A percentile compares a stretch with the other conserved stretches of the same genome.
These are phyloP conservation scores for Apostichopus parvimensis DNA, from an alignment of 35 echinoderm and acorn worm genomes.

Conservation along the genomic window DNA sequence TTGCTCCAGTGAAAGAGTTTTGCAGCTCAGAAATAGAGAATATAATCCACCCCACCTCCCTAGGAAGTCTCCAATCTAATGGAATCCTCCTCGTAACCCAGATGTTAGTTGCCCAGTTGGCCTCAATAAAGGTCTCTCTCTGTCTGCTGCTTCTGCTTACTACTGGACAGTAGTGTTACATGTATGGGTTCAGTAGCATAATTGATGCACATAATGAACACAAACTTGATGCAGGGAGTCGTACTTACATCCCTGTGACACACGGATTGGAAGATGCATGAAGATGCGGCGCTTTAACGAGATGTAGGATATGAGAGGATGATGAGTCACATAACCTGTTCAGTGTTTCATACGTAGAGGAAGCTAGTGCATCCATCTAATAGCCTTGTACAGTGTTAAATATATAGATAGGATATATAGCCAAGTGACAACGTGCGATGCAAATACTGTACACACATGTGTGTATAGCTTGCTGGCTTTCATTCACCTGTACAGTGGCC, in stretches of 20 bases:
- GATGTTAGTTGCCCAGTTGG: background rate
- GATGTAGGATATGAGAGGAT: slow-evolving; percentile 18
- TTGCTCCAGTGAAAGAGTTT: background rate
- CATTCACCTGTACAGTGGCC: background rate
- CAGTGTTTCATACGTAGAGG: background rate
- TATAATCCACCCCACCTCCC: background rate
- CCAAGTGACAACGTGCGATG: background rate
- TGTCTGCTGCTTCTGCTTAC: too few species aligned
- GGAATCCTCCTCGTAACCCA: background rate
- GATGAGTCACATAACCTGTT: slow-evolving; percentile 17
- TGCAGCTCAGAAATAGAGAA: background rate
- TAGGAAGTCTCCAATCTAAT: background rate
- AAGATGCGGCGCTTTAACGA: slow-evolving; percentile 31
- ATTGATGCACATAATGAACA: slow-evolving; percentile 44
- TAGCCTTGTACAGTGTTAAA: background rate
- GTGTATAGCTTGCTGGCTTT: background rate
- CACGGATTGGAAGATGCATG: slow-evolving; percentile 11
- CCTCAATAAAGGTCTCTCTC: background rate
- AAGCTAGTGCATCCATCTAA: background rate
- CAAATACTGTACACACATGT: background rate
- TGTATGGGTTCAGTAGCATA: slow-evolving; percentile 24
- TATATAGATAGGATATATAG: background rate
- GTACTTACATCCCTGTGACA: background rate
- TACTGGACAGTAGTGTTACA: background rate
- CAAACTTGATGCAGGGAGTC: background rate